Percentiles rank a stretch among this genome's conserved stretches.
phyloP scores from a whole-genome alignment of 2,888 invertebrate species.

The Lasioglossum zephyrum region DNA sequence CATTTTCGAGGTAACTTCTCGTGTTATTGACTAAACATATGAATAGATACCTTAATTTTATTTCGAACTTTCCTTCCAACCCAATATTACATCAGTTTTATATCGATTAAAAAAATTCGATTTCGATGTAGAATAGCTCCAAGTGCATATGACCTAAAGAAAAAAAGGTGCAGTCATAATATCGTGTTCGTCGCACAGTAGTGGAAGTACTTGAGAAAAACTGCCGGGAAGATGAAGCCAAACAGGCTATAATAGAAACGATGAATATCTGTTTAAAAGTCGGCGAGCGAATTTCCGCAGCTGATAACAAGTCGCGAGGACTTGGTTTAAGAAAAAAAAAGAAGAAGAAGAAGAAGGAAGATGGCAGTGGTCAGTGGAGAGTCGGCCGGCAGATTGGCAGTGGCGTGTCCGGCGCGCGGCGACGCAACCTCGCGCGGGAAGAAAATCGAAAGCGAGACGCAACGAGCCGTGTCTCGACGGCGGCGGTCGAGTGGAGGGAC shows the following conservation, averaged over 20 bases:
- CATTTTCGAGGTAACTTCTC: too few species aligned
- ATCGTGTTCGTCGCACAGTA: not conserved
- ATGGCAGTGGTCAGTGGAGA: not conserved
- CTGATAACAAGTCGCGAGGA: not conserved
- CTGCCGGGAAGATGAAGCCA: not conserved
- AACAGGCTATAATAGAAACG: not conserved
- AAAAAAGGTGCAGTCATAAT: too few species aligned
- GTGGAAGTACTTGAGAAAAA: not conserved
- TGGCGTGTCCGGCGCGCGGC: not conserved
- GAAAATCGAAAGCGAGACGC: slow-evolving; percentile 38
- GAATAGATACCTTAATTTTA: too few species aligned
- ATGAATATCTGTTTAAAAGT: not conserved
- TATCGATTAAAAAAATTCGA: too few species aligned
- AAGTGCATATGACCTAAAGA: too few species aligned
- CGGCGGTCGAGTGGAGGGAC: slow-evolving; percentile 6
- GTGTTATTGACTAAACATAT: too few species aligned
- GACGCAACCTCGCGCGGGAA: slow-evolving; percentile 13
- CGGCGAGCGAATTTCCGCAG: not conserved
- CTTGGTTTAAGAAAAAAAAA: not conserved
- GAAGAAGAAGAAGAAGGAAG: not conserved
- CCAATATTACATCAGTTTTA: too few species aligned
- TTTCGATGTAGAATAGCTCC: too few species aligned
- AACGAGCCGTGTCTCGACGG: slow-evolving; percentile 16
- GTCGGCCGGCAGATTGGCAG: slow-evolving; percentile 18
- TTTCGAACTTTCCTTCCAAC: too few species aligned